Evolutionary conservation across 2,797 vertebrate genomes (phyloP).

Genomic region (Sebastes melanostomus): DNA sequence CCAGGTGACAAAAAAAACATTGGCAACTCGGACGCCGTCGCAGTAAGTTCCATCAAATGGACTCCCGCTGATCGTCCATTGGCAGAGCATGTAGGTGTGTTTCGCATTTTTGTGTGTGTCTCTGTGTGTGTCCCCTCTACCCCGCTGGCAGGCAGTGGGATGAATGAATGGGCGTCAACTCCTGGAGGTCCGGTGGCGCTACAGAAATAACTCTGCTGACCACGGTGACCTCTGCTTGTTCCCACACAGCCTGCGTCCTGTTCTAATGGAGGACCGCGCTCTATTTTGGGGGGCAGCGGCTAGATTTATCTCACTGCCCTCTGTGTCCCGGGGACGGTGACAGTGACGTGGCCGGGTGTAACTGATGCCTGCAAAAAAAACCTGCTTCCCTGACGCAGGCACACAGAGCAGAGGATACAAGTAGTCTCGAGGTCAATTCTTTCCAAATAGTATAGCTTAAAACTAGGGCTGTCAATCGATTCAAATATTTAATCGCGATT

Average conservation of each 20-base stretch:
- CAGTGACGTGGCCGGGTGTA: conserved; percentile 66
- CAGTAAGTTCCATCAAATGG: conserved; percentile 35
- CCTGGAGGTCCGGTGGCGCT: conserved; percentile 72
- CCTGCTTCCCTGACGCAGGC: conserved; percentile 61
- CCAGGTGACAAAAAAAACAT: conserved; percentile 39
- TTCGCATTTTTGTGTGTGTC: conserved; percentile 13
- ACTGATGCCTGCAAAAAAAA: conserved; percentile 55
- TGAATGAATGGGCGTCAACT: conserved; percentile 75
- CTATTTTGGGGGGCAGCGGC: conserved; percentile 72
- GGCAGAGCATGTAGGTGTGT: conserved; percentile 41
- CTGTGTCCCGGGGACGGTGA: conserved; percentile 68
- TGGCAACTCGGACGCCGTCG: conserved; percentile 8
- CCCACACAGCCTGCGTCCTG: conserved; percentile 73
- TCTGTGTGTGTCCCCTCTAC: conserved; percentile 42
- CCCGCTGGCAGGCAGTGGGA: conserved; percentile 63
- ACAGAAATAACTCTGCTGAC: conserved; percentile 81
- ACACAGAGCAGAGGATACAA: conserved; percentile 50
- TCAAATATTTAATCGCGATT: too few relatives aligned
- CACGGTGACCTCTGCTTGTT: conserved; percentile 76
- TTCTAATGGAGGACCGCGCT: conserved; percentile 67
- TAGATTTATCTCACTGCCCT: conserved; percentile 78
- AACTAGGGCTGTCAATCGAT: too few relatives aligned
- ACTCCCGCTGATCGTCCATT: conserved; percentile 33
- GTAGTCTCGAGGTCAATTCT: conserved; percentile 41
- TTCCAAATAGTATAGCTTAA: background rate